phyloP scores from a whole-genome alignment of 2,888 invertebrate species.

The Thelaira solivaga region DNA sequence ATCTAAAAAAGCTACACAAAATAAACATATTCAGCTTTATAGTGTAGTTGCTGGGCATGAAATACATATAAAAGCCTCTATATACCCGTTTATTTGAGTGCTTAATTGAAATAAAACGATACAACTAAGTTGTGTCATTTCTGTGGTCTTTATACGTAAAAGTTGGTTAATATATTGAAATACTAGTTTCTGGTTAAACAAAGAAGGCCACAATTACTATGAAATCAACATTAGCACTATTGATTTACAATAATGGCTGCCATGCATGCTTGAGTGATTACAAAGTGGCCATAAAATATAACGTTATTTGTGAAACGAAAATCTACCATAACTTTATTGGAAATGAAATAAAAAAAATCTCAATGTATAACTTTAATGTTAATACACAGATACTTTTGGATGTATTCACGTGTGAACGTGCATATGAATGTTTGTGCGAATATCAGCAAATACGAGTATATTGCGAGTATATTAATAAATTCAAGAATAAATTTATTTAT shows the following conservation, averaged over 20 bases:
- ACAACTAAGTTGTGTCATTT: background rate
- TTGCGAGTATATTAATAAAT: too few relatives aligned
- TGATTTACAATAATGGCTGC: constrained; percentile 71
- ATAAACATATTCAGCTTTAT: too few relatives aligned
- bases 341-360: constrained; percentile 2
- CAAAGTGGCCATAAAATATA: constrained; percentile 52
- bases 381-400: too few relatives aligned
- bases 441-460: too few relatives aligned
- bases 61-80: background rate
- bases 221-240: constrained; percentile 66
- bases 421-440: too few relatives aligned
- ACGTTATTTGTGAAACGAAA: too few relatives aligned
- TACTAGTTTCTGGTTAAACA: constrained; percentile 55
- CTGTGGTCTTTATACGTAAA: background rate
- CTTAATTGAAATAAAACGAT: background rate
- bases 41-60: too few relatives aligned
- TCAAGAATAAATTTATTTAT: too few relatives aligned
- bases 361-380: too few relatives aligned
- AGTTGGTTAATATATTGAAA: background rate
- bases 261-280: constrained; percentile 58
- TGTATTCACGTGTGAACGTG: too few relatives aligned
- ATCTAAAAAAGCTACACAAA: too few relatives aligned
- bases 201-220: constrained; percentile 59
- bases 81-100: background rate
- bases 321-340: constrained; percentile 23